phyloP scores from a whole-genome alignment of 2,888 invertebrate genomes.

The Zhuqinia jingwanae region DNA sequence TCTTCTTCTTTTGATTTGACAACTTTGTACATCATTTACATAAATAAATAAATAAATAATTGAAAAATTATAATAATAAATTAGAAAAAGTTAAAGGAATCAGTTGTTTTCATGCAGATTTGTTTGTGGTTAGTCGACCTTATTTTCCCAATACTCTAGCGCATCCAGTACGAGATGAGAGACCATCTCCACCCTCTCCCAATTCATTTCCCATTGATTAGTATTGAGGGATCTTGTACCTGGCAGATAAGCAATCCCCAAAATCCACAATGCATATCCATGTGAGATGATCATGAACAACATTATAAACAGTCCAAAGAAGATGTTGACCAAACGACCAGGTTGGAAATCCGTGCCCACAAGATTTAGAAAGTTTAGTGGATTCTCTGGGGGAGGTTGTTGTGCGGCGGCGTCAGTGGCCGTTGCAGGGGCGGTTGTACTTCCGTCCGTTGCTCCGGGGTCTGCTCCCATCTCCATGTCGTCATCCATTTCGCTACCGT shows the following conservation, averaged over 20 bases:
- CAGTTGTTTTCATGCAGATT: no score
- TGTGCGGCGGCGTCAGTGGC: neutral
- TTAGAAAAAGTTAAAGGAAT: neutral
- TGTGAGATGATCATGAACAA: slow-evolving; percentile 78
- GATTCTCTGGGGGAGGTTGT: slow-evolving; percentile 42
- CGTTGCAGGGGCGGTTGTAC: neutral
- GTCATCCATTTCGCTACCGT: neutral
- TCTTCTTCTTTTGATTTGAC: no score
- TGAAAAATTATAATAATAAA: neutral
- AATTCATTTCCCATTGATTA: slow-evolving; percentile 71
- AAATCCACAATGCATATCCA: slow-evolving; percentile 78
- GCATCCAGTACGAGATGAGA: slow-evolving; percentile 70
- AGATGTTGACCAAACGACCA: slow-evolving; percentile 78
- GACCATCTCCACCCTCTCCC: slow-evolving; percentile 49
- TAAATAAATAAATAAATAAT: no score
- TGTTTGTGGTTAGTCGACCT: slow-evolving; percentile 15
- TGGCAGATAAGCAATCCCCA: slow-evolving; percentile 79
- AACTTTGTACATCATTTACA: no score
- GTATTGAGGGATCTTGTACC: slow-evolving; percentile 74
- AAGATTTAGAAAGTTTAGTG: slow-evolving; percentile 74
- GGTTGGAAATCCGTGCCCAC: slow-evolving; percentile 79
- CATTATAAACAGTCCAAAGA: slow-evolving; percentile 77
- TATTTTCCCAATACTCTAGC: slow-evolving; percentile 74
- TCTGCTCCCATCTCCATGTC: slow-evolving; percentile 16
- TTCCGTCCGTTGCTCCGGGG: no score